Evolutionary conservation across 2,797 vertebrate species (phyloP).

Genomic region (Chrosomus eos): DNA sequence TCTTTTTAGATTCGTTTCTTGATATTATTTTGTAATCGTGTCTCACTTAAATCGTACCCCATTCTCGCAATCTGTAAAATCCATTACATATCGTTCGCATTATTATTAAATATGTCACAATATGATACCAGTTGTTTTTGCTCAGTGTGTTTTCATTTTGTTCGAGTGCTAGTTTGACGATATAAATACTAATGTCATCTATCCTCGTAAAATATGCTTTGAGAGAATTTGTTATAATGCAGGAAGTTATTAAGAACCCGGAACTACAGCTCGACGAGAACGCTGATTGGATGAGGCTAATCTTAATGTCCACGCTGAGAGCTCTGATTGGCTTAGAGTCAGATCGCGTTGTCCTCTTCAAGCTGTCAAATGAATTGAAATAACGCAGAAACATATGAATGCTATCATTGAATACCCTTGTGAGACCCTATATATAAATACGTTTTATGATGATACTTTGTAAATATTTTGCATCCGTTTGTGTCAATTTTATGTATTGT

Average conservation of each 20-base stretch:
- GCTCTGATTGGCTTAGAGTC: conserved; percentile 34
- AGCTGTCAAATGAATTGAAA: not conserved
- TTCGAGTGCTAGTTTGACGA: not conserved
- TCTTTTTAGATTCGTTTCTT: not conserved
- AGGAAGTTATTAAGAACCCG: conserved; percentile 24
- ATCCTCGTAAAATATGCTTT: not conserved
- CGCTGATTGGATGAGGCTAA: conserved; percentile 12
- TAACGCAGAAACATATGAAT: not conserved
- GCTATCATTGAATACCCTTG: too few relatives aligned
- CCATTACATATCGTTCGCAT: not conserved
- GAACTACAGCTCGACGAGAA: not conserved
- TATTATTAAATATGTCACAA: not conserved
- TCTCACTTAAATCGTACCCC: not conserved
- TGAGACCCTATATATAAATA: too few relatives aligned
- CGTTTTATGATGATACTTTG: not conserved
- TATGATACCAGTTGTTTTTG: not conserved
- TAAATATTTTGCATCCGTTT: not conserved
- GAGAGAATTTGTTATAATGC: not conserved
- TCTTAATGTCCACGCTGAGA: conserved; percentile 26
- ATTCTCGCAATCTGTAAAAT: not conserved
- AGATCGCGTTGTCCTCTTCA: not conserved
- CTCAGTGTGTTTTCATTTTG: not conserved
- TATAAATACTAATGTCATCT: too few relatives aligned
- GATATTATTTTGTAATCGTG: not conserved
- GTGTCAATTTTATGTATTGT: not conserved